Evolutionary conservation across 2,888 invertebrate genomes (phyloP), one percentile per base, ranked within the genome.

Genomic region (Brachyopa scutellaris): DNA sequence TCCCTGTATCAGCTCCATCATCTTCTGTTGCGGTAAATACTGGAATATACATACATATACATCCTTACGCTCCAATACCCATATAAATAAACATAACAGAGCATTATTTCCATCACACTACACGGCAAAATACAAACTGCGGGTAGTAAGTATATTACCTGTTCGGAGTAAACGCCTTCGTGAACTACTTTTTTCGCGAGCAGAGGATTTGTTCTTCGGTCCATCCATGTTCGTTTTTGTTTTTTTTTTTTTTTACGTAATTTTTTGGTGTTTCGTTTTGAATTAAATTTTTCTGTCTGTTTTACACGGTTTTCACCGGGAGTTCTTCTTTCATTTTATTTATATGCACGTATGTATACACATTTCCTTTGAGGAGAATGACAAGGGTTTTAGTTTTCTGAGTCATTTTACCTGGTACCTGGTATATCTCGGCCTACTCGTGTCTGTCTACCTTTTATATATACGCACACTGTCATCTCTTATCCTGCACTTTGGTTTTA

Each of bases 101-200:
- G n/a, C n/a, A n/a, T n/a, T n/a, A n/a, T n/a, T n/a, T n/a, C n/a
- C n/a, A n/a, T n/a, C n/a, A n/a, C n/a, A n/a, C n/a, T n/a, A n/a
- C n/a, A n/a, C n/a, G n/a, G n/a, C n/a, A n/a, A n/a, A n/a, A n/a
- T n/a, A n/a, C n/a, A n/a, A n/a, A n/a, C n/a, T n/a, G n/a, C 15
- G 23, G 7, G 66, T 13, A 36, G n/a, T n/a, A 4, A 29, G 33
- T 66, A 47, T 23, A 79, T 79, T 67, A 55, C 66, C 67, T 61
- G 76, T 53, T 66, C 31, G 59, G 19, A 40, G 47, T 53, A 66
- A 79, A 73, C 67, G 74, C 66, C 74, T 67, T 67, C 67, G 36
- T 79, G 74, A 62, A 74, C 61, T 67, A 79, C 55, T 55, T 72
- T 57, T 78, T 73, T 47, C 36, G 45, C 59, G 42, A 66, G 55